These are phyloP conservation scores for Caenorhabditis sinica DNA, from an alignment of 2,888 invertebrate species.

Conservation along the genomic window DNA sequence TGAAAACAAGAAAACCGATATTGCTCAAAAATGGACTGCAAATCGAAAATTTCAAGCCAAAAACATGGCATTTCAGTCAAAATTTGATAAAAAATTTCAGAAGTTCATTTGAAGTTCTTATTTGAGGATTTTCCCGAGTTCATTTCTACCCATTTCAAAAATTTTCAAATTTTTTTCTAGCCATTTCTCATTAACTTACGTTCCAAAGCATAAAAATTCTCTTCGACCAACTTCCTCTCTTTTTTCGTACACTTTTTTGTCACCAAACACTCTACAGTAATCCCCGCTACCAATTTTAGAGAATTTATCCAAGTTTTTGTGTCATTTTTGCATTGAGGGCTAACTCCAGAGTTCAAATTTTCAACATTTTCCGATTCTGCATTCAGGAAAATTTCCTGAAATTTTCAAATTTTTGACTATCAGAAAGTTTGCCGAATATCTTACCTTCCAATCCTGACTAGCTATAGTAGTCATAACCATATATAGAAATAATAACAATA, in stretches of 20 bases:
- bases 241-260: slow-evolving; percentile 39
- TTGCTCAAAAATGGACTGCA: no score
- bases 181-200: slow-evolving; percentile 2
- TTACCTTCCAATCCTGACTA: slow-evolving; percentile 26
- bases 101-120: neutral
- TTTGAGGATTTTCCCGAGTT: neutral
- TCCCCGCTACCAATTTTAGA: slow-evolving; percentile 3
- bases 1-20: neutral
- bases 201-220: slow-evolving; percentile 52
- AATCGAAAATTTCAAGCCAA: slow-evolving; percentile 1
- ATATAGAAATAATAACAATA: neutral
- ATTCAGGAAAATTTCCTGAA: neutral
- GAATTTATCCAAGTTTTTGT: slow-evolving; percentile 45
- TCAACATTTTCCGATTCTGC: neutral
- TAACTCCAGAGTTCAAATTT: slow-evolving; percentile 1
- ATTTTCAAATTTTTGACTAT: neutral
- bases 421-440: neutral
- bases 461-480: neutral
- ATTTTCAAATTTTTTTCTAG: neutral
- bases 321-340: slow-evolving; percentile 44
- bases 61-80: no score
- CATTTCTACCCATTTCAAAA: neutral
- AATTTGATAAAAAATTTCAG: no score
- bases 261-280: slow-evolving; percentile 40
- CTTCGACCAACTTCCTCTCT: slow-evolving; percentile 30